Evolutionary conservation across 1,140 invertebrate species (phyloP), one percentile per base, ranked within the genome.

Genomic region (Aphelinus certus): DNA sequence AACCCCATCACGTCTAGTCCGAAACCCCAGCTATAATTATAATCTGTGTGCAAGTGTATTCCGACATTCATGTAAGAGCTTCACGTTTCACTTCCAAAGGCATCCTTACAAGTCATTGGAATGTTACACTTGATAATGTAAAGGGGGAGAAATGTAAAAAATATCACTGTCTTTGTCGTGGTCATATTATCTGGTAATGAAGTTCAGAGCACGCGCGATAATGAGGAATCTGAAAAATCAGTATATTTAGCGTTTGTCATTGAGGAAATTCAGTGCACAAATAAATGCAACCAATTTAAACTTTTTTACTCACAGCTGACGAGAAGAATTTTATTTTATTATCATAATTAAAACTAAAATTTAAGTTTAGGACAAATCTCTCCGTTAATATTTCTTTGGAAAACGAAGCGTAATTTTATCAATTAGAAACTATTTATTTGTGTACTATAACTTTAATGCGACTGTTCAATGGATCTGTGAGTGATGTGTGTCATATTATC

Each of bases 1-100:
- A 87, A 80, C 83, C 84, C 79, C 84, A 88, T 85, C 85, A 88
- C 76, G 84, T 88, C 86, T 88, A 88, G 87, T 88, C 86, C 79
- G 81, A 83, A 82, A 83, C 75, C 83, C 83, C 82, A 84, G 82
- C 81, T 87, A 84, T 80, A 79, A 79, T 75, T 82, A 83, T 71
- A 83, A 81, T 82, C 79, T 83, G 81, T 83, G 81, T 80, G 85
- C 83, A 86, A 85, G 78, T 84, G 80, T 86, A 82, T 83, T 84
- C 75, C 82, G 86, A 85, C 80, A 82, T 72, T 82, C 81, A 76
- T 72, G 55, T 83, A 84, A 83, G 81, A 87, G 86, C 86, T 86
- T 88, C 86, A 83, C 84, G 73, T 86, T 86, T 83, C 83, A 83
- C 77, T 78, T 79, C 76, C 75, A 83, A 81, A 78, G 79, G 65